Percentiles rank a stretch among this genome's conserved stretches.
These are phyloP conservation scores for Macroramphosus scolopax DNA, from an alignment of 2,797 vertebrate genomes.

Conservation along the genomic window DNA sequence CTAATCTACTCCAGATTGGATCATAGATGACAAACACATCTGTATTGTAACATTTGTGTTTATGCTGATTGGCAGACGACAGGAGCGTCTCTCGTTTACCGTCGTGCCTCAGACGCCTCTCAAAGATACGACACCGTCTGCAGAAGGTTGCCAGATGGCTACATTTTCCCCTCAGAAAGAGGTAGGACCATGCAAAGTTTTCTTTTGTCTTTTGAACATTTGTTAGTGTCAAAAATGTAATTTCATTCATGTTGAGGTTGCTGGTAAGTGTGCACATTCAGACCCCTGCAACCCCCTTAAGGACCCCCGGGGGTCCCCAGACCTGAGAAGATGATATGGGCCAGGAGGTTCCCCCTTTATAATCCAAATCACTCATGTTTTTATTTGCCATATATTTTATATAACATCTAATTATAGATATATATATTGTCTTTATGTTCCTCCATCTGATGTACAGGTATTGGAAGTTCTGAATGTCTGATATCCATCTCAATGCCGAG, in stretches of 20 bases:
- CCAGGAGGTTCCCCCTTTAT: too few relatives aligned
- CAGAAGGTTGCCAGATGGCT: constrained; percentile 24
- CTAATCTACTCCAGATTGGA: too few relatives aligned
- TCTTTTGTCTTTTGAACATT: too few relatives aligned
- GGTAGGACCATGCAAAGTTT: too few relatives aligned
- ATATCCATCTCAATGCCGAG: constrained; percentile 21
- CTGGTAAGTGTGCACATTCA: too few relatives aligned
- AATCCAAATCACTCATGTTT: too few relatives aligned
- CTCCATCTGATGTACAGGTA: constrained; percentile 31
- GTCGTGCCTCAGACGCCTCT: neutral
- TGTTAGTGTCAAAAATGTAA: too few relatives aligned
- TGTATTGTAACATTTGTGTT: neutral
- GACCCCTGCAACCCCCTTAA: too few relatives aligned
- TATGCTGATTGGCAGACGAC: constrained; percentile 34
- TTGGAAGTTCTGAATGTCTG: constrained; percentile 7
- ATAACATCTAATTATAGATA: neutral
- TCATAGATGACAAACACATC: neutral
- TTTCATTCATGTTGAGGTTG: too few relatives aligned
- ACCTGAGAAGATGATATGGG: too few relatives aligned
- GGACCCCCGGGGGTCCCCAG: too few relatives aligned
- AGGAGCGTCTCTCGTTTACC: constrained; percentile 11
- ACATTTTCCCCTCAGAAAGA: constrained; percentile 24
- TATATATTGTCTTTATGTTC: neutral
- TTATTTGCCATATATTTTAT: too few relatives aligned
- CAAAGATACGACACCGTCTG: neutral